Percentiles rank a stretch among this genome's conserved stretches.
phyloP scores from a whole-genome alignment of 35 echinoderm and acorn worm species.

The Heliocidaris erythrogramma region DNA sequence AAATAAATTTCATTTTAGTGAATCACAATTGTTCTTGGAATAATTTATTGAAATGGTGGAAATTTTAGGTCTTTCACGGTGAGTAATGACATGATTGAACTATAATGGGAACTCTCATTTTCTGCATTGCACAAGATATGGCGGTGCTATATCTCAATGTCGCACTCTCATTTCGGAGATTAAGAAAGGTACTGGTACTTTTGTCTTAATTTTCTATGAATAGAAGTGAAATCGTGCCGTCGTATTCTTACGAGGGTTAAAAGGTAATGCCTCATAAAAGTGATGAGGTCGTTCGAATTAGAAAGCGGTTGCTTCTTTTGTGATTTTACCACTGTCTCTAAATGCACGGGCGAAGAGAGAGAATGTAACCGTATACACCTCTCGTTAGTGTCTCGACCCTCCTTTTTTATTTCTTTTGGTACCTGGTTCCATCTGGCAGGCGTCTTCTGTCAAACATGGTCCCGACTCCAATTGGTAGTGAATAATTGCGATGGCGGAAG shows the following conservation, averaged over 20 bases:
- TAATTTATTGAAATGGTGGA: no score
- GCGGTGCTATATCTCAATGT: not conserved
- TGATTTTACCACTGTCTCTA: conserved; percentile 4
- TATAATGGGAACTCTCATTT: no score
- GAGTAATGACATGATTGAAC: no score
- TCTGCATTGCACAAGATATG: not conserved
- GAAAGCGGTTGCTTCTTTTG: not conserved
- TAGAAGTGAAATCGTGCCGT: not conserved
- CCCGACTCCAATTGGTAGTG: not conserved
- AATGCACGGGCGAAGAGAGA: not conserved
- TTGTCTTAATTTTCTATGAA: not conserved
- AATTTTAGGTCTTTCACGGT: no score
- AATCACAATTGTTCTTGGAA: no score
- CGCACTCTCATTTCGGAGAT: not conserved
- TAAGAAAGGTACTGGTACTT: not conserved
- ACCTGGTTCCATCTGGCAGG: not conserved
- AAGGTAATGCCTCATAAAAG: not conserved
- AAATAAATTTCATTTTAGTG: no score
- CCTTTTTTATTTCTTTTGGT: not conserved
- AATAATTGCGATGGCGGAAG: conserved; percentile 39
- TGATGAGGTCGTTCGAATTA: conserved; percentile 10
- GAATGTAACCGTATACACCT: not conserved
- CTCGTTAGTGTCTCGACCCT: not conserved
- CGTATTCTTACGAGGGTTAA: not conserved
- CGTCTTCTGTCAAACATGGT: conserved; percentile 26